These are phyloP conservation scores for Brachionus asplanchnoidis DNA, from an alignment of 1,140 invertebrate species.

Conservation along the genomic window DNA sequence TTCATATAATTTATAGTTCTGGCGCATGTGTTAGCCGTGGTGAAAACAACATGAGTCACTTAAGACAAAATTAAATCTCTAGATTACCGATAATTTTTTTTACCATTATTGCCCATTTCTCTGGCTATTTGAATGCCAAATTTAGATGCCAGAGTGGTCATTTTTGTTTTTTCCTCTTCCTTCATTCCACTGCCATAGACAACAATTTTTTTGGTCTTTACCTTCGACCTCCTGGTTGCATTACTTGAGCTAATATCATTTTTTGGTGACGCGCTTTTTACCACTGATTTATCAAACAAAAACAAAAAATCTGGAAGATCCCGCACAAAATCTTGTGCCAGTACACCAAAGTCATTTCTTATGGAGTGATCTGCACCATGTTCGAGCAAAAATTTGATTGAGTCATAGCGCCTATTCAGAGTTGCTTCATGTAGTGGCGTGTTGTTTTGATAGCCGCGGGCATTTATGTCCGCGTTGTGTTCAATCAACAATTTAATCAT, in stretches of 20 bases:
- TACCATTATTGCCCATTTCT: constrained; percentile 36
- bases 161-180: background rate
- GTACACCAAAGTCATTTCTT: constrained; percentile 42
- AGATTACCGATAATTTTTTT: background rate
- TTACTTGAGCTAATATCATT: background rate
- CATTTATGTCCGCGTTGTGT: constrained; percentile 41
- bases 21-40: background rate
- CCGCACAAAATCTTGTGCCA: background rate
- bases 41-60: constrained; percentile 35
- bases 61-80: background rate
- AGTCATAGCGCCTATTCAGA: constrained; percentile 32
- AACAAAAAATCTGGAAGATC: background rate
- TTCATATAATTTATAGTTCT: constrained; percentile 38
- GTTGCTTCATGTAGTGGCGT: constrained; percentile 43
- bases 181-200: constrained; percentile 24
- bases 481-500: constrained; percentile 40
- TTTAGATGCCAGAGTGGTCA: background rate
- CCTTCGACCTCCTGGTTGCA: background rate
- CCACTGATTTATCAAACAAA: background rate
- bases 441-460: constrained; percentile 42
- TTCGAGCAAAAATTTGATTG: constrained; percentile 40
- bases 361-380: constrained; percentile 42
- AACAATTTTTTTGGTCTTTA: background rate
- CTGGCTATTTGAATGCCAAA: background rate
- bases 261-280: background rate